Conservation (phyloP, 2,797 vertebrate species). For the Enteromius argenteus region DNA sequence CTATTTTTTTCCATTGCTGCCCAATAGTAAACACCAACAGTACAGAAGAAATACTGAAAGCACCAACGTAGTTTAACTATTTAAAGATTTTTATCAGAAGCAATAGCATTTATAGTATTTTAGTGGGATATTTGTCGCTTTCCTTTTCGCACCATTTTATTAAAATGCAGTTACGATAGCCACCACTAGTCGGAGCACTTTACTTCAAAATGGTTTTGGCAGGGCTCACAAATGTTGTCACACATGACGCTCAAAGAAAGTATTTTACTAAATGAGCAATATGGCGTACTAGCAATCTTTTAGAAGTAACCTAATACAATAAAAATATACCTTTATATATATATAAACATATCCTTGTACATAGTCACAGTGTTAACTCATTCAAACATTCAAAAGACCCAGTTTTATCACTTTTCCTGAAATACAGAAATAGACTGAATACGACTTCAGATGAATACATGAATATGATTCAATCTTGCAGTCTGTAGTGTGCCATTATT, state of each 20-base stretch:
- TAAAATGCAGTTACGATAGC: background rate
- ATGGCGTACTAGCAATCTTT: background rate
- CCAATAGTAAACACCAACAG: background rate
- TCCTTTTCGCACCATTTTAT: background rate
- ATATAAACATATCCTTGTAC: background rate
- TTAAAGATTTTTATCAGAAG: background rate
- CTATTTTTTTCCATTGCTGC: background rate
- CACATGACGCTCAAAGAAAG: background rate
- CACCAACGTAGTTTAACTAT: background rate
- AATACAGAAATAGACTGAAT: background rate
- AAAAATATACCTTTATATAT: background rate
- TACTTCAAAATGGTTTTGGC: background rate
- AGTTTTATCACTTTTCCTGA: background rate
- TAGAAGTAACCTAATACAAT: background rate
- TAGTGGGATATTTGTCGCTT: background rate
- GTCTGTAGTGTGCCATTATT: background rate
- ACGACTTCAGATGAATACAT: background rate
- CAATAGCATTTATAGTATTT: background rate
- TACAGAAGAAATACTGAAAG: background rate
- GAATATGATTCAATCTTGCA: background rate
- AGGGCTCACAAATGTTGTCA: background rate
- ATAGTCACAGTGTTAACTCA: background rate
- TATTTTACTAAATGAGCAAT: background rate
- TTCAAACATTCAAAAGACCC: background rate
- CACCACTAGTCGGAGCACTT: constrained; percentile 13